A percentile compares a stretch with the other conserved stretches of the same genome.
These are phyloP conservation scores for Lindbergichthys nudifrons DNA, from an alignment of 2,797 vertebrate species.

Conservation along the genomic window DNA sequence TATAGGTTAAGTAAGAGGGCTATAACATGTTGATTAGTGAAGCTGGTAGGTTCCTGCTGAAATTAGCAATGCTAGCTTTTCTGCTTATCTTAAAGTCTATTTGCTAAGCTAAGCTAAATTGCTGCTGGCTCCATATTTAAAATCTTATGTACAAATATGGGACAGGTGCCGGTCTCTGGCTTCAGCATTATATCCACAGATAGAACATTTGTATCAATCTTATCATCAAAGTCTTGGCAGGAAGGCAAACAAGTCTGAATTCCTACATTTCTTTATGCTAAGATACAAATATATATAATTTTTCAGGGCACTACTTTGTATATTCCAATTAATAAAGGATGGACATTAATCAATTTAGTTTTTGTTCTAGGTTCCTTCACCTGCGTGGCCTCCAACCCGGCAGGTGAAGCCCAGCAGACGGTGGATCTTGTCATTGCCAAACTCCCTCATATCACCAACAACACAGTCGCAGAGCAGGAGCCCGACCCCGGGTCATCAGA, in stretches of 20 bases:
- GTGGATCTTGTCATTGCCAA: conserved; percentile 96
- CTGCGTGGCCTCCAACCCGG: conserved; percentile 97
- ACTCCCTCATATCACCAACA: conserved; percentile 95
- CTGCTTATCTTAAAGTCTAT: neutral
- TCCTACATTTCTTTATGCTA: neutral
- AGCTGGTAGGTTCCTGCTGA: conserved; percentile 7
- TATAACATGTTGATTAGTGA: conserved; percentile 2
- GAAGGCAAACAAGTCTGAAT: neutral
- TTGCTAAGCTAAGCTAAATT: conserved; percentile 7
- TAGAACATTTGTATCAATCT: neutral
- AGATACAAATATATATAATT: too few species aligned
- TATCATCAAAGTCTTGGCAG: neutral
- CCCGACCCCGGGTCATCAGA: conserved; percentile 96
- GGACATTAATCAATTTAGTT: conserved; percentile 4
- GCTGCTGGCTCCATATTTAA: neutral
- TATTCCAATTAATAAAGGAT: neutral
- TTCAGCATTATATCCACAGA: neutral
- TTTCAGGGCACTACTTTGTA: neutral
- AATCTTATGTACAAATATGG: too few species aligned
- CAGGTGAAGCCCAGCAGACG: conserved; percentile 94
- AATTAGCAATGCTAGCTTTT: neutral
- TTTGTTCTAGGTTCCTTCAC: conserved; percentile 90
- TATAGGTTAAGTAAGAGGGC: neutral
- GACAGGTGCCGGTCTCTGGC: neutral
- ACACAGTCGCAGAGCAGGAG: conserved; percentile 91